Base-by-base conservation (phyloP, 2,797 vertebrate genomes). In the Erpetoichthys calabaricus region DNA sequence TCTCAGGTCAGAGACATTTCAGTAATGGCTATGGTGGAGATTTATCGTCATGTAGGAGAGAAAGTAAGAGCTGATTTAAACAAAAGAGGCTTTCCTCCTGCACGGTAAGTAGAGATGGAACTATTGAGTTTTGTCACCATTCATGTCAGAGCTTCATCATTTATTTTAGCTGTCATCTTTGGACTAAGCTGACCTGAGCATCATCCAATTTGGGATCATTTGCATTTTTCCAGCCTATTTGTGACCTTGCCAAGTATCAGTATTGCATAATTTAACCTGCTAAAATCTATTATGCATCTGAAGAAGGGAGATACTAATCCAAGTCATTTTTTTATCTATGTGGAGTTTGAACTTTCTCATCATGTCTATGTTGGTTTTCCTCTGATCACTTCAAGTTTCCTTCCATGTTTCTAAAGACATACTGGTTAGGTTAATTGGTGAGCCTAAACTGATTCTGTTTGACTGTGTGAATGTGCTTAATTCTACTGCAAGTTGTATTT, bases 21-120 rank as follows among this genome's bases (percentile, higher is more conserved):
- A 57, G 73, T 89, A 65, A 71, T 79, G 45, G 69, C 92, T 2
- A 62, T 93, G 59, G 89, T 97, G 73, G 92, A 98, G 66, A 82
- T 95, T 69, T 98, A 98, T 66, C 89, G 89, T 64, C 82, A 96
- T 60, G 83, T 95, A 10, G 94, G 94, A 63, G 94, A 98, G 61
- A 86, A 73, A 73, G 88, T 98, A 58, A 79, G 89, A 68, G 60
- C 69, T 58, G 92, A 96, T 68, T 83, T 98, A 63, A 75, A 49
- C 4, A 94, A 91, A 69, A 89, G 88, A 78, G 91, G 90, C 65
- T 79, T 98, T 68, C 82, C 89, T 55, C 80, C 88, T 64, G 86
- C 86, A 62, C 82, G 92, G 94, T 97, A 74, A 88, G 91, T 70
- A 9, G 4, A 5, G 4, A 3, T 10, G 8, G 6, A 8, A 4